These are phyloP conservation scores for Epizoanthus fatuus DNA, from an alignment of 92 coral and sea anemone genomes.

Conservation along the genomic window DNA sequence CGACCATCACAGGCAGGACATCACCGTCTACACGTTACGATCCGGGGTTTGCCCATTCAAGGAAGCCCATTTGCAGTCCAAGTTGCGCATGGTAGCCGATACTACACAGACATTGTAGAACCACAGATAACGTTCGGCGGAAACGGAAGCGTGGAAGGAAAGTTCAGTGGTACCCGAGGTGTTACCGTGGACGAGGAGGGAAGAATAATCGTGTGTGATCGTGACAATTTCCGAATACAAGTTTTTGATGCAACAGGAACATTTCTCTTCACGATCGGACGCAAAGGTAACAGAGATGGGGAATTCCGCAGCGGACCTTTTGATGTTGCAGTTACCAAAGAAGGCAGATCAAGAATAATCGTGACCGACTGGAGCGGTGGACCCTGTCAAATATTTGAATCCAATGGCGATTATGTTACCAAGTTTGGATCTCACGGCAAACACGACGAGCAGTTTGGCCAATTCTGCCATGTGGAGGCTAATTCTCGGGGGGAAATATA, in stretches of 20 bases:
- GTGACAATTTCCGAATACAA: slow-evolving; percentile 74
- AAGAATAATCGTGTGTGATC: slow-evolving; percentile 70
- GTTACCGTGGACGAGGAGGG: slow-evolving; percentile 60
- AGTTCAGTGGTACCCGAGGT: slow-evolving; percentile 66
- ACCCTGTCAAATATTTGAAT: slow-evolving; percentile 53
- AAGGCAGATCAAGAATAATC: slow-evolving; percentile 40
- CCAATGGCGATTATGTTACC: slow-evolving; percentile 52
- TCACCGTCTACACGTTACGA: slow-evolving; percentile 58
- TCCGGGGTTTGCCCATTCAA: slow-evolving; percentile 61
- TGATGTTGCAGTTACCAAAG: slow-evolving; percentile 55
- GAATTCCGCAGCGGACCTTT: slow-evolving; percentile 69
- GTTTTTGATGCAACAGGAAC: slow-evolving; percentile 63
- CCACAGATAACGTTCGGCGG: slow-evolving; percentile 62
- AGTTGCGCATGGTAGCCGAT: slow-evolving; percentile 51
- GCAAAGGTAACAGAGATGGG: slow-evolving; percentile 56
- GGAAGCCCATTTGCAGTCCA: slow-evolving; percentile 64
- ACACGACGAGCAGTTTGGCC: slow-evolving; percentile 37
- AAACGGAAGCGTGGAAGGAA: slow-evolving; percentile 53
- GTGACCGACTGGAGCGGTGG: slow-evolving; percentile 69
- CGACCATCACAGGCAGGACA: slow-evolving; percentile 58
- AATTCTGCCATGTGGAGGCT: slow-evolving; percentile 55
- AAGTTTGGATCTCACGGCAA: slow-evolving; percentile 41
- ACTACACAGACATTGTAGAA: slow-evolving; percentile 43
- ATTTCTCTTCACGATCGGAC: slow-evolving; percentile 63
- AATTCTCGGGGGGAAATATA: slow-evolving; percentile 49